These are phyloP conservation scores for Hippolais icterina DNA, from an alignment of 2,113 vertebrate genomes.

Conservation along the genomic window DNA sequence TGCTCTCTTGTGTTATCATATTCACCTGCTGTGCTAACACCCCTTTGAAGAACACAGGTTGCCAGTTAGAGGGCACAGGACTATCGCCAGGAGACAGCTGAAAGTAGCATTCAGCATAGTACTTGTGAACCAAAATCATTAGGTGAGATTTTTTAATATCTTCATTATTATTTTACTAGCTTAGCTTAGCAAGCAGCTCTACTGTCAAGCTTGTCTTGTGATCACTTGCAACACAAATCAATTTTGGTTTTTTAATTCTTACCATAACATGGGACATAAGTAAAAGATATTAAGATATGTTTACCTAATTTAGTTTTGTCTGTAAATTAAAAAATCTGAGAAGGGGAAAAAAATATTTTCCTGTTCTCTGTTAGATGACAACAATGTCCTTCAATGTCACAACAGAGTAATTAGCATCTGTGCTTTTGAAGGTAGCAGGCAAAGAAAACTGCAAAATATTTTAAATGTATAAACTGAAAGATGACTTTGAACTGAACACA, in stretches of 20 bases:
- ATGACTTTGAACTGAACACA: not conserved
- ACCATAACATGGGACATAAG: not conserved
- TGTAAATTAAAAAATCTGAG: not conserved
- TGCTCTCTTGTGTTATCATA: not conserved
- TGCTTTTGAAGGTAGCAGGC: not conserved
- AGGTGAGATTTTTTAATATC: not conserved
- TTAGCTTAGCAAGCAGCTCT: not conserved
- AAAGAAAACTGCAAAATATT: not conserved
- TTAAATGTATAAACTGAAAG: not conserved
- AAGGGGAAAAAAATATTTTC: not conserved
- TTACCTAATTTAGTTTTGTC: not conserved
- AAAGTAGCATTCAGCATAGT: not conserved
- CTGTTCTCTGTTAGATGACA: not conserved
- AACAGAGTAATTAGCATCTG: not conserved
- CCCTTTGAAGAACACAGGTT: not conserved
- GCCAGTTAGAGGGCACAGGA: not conserved
- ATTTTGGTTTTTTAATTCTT: not conserved
- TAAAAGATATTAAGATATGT: not conserved
- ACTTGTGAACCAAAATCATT: not conserved
- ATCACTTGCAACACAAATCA: not conserved
- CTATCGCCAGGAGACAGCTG: not conserved
- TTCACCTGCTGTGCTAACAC: not conserved
- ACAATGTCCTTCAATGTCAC: not conserved
- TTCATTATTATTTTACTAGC: not conserved
- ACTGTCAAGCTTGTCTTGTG: not conserved